Base-by-base conservation (phyloP, 2,888 invertebrate species). In the Drosophila lutescens region DNA sequence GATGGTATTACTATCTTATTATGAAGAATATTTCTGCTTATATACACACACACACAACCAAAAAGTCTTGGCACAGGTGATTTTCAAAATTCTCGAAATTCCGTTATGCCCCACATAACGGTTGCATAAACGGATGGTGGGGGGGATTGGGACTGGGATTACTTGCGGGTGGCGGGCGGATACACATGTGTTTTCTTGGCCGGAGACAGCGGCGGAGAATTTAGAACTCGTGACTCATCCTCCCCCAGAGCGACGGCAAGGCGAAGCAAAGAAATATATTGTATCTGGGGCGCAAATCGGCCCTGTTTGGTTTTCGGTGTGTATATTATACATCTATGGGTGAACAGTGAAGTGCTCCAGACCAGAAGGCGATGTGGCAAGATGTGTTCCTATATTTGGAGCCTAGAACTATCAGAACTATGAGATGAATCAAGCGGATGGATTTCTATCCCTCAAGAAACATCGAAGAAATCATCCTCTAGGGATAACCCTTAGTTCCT, bases 201-300 rank as follows among this genome's bases (percentile, higher is more conserved):
- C 68, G 68, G 51, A 66, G 67, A 58, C 67, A 53, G 53, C 41
- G 47, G 46, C 68, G 50, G 36, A 62, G 40, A 70, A 62, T 69
- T 61, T 69, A 60, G 47, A 70, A 71, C 55, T 40, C n/a, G 44
- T 51, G 71, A 63, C 49, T 71, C 71, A 56, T 71, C 71, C 62
- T 56, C 68, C 68, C 69, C 53, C 51, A n/a, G 23, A 36, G 34
- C 54, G 47, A 49, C 47, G 54, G 47, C 49, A 23, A 23, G 20
- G 20, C 20, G 30, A 67, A 32, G 54, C 58, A 58, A 65, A 49
- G 9, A 49, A n/a, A 47, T 23, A 44, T 13, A 44, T 13, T 49
- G 51, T 68, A 68, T 68, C 68, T 69, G 59, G 53, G 68, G 59
- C 69, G 68, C 59, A 38, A 58, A 51, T 53, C 41, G 68, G 56